These are phyloP conservation scores for Dendroctonus ponderosae DNA, from an alignment of 1,140 invertebrate genomes.

Conservation along the genomic window DNA sequence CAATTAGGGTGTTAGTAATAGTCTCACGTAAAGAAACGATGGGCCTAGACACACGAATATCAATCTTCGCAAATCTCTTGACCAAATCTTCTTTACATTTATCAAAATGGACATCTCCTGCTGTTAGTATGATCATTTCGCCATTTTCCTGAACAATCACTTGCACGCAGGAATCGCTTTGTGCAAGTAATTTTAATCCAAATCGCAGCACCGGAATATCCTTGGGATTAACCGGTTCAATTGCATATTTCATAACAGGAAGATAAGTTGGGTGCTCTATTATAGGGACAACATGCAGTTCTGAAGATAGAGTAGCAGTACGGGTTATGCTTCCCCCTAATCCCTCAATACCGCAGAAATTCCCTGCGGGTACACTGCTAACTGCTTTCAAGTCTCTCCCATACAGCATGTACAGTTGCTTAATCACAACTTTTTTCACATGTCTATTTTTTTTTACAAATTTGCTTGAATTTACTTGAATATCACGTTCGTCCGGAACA, in stretches of 20 bases:
- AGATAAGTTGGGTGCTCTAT: constrained; percentile 73
- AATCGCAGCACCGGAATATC: constrained; percentile 80
- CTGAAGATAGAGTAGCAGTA: constrained; percentile 86
- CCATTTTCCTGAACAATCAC: constrained; percentile 90
- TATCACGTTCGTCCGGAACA: constrained; percentile 43
- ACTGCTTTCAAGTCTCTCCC: constrained; percentile 86
- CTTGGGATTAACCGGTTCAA: constrained; percentile 83
- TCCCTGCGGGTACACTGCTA: constrained; percentile 81
- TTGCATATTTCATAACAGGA: constrained; percentile 90
- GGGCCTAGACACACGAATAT: constrained; percentile 87
- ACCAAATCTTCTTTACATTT: constrained; percentile 88
- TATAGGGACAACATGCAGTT: constrained; percentile 84
- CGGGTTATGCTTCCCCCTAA: constrained; percentile 82
- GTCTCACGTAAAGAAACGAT: constrained; percentile 97
- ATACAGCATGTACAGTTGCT: constrained; percentile 87
- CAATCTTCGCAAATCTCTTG: constrained; percentile 80
- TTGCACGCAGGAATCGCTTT: constrained; percentile 92
- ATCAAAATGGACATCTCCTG: constrained; percentile 96
- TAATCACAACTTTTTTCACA: constrained; percentile 59
- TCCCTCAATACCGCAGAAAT: constrained; percentile 84
- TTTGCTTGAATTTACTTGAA: constrained; percentile 40
- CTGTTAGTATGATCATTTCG: constrained; percentile 93
- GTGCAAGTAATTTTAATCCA: constrained; percentile 80
- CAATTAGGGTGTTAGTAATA: constrained; percentile 27
- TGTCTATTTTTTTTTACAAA: constrained; percentile 50